These are phyloP conservation scores for Cephus sareptanus DNA, from an alignment of 2,888 invertebrate genomes.

Conservation along the genomic window DNA sequence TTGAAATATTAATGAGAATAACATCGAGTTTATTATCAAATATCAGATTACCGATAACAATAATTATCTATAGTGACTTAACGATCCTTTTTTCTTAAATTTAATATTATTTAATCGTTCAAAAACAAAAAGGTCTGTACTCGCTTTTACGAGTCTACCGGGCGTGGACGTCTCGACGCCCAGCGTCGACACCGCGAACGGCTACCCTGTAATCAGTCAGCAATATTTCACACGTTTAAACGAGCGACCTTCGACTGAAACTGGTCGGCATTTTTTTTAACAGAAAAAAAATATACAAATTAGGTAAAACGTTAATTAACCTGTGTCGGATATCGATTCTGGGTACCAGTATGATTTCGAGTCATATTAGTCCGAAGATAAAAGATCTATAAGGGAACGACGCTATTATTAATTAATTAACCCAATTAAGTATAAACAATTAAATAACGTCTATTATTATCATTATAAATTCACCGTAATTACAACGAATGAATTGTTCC, in stretches of 20 bases:
- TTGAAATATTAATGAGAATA: too few relatives aligned
- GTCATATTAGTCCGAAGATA: not conserved
- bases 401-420: too few relatives aligned
- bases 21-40: too few relatives aligned
- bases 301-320: not conserved
- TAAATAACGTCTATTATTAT: not conserved
- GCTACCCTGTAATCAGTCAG: slow-evolving; percentile 42
- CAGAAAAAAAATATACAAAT: not conserved
- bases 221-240: slow-evolving; percentile 48
- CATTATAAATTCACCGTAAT: not conserved
- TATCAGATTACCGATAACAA: not conserved
- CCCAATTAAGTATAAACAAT: not conserved
- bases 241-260: not conserved
- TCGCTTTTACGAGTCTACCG: not conserved
- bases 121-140: too few relatives aligned
- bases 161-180: not conserved
- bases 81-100: not conserved
- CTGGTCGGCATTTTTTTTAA: not conserved
- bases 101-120: not conserved
- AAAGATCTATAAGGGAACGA: not conserved
- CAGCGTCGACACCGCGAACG: not conserved
- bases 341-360: not conserved
- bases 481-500: not conserved
- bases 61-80: not conserved
- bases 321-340: not conserved